Conservation (phyloP, 1,140 invertebrate species). For the Gryon sp. region DNA sequence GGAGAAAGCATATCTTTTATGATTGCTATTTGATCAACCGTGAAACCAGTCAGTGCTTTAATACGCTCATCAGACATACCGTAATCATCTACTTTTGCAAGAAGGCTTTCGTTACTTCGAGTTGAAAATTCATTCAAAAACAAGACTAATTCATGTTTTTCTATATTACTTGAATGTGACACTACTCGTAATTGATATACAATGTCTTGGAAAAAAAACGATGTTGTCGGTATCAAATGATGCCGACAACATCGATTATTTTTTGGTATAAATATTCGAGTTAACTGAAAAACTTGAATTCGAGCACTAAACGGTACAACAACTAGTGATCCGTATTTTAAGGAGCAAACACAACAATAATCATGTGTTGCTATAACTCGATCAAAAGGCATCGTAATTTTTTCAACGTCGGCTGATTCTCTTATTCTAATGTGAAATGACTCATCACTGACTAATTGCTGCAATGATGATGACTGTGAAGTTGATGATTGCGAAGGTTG, state of each 20-base stretch:
- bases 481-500: neutral
- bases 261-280: constrained; percentile 24
- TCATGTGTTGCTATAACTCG: constrained; percentile 5
- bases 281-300: constrained; percentile 12
- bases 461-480: neutral
- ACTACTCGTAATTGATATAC: constrained; percentile 6
- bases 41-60: constrained; percentile 5
- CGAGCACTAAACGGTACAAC: constrained; percentile 7
- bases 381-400: constrained; percentile 15
- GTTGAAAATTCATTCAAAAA: constrained; percentile 18
- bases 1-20: constrained; percentile 15
- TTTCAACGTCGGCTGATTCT: constrained; percentile 7
- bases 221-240: constrained; percentile 5
- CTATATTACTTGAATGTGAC: constrained; percentile 18
- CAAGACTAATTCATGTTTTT: constrained; percentile 15
- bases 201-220: constrained; percentile 8
- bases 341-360: constrained; percentile 16
- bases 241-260: constrained; percentile 15
- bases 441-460: too few species aligned
- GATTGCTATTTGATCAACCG: constrained; percentile 3
- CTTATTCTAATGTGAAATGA: neutral
- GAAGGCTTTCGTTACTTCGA: constrained; percentile 11
- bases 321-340: neutral
- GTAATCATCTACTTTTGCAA: constrained; percentile 12
- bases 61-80: constrained; percentile 19